Conservation (phyloP, 2,797 vertebrate genomes). For the Sternotherus odoratus region DNA sequence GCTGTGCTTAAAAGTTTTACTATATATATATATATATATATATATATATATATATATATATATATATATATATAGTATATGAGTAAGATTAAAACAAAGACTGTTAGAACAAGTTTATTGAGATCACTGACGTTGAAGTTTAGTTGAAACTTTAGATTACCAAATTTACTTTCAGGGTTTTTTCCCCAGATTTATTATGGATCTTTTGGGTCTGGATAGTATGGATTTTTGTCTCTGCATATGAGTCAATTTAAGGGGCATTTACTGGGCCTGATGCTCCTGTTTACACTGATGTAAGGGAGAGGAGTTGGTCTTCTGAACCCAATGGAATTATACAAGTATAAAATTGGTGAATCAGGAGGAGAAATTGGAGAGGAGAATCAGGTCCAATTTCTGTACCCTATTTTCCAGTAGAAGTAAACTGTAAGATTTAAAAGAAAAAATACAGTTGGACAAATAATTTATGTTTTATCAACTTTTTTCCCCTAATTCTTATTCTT, state of each 20-base stretch:
- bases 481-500: conserved; percentile 47
- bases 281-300: neutral
- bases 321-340: neutral
- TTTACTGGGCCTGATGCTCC: neutral
- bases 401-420: neutral
- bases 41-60: too few species aligned
- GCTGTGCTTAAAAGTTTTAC: neutral
- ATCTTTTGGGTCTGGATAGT: neutral
- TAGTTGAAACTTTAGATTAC: neutral
- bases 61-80: neutral
- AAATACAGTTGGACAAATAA: neutral
- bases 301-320: neutral
- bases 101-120: neutral
- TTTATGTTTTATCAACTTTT: conserved; percentile 27
- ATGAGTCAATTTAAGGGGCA: neutral
- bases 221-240: neutral
- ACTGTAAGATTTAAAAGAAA: neutral
- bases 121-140: neutral
- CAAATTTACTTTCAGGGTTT: neutral
- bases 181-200: neutral
- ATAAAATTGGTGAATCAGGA: neutral
- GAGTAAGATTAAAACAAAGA: neutral
- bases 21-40: neutral
- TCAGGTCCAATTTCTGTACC: neutral
- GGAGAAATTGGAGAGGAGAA: neutral